phyloP scores from a whole-genome alignment of 2,797 vertebrate species.

The Pteropus rufus region DNA sequence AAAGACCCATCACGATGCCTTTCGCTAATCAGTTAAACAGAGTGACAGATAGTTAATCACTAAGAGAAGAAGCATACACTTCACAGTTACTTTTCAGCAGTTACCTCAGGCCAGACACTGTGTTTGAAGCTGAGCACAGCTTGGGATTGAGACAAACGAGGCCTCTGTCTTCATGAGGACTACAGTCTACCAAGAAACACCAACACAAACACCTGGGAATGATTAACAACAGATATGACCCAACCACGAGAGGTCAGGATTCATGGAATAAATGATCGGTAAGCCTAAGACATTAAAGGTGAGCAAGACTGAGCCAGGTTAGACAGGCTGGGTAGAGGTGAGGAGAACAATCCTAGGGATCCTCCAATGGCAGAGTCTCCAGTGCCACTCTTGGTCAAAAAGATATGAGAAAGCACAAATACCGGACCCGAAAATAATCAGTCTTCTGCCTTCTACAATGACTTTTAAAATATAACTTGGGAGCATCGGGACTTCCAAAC shows the following conservation, averaged over 20 bases:
- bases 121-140: background rate
- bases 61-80: background rate
- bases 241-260: background rate
- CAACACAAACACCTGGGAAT: background rate
- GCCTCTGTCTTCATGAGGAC: background rate
- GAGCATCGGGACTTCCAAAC: background rate
- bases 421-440: background rate
- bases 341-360: background rate
- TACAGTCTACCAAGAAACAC: background rate
- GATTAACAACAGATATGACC: background rate
- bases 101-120: background rate
- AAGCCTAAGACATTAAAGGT: background rate
- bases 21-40: background rate
- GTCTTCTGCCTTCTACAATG: background rate
- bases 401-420: background rate
- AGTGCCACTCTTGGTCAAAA: background rate
- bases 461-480: slow-evolving; percentile 19
- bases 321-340: too few relatives aligned
- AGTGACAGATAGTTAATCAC: background rate
- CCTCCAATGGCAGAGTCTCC: background rate
- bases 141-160: background rate
- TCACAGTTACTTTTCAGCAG: background rate
- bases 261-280: background rate
- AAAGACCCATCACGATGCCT: background rate
- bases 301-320: background rate